Evolutionary conservation across 1,140 invertebrate genomes (phyloP).

Genomic region (Tetramorium parvispinum): DNA sequence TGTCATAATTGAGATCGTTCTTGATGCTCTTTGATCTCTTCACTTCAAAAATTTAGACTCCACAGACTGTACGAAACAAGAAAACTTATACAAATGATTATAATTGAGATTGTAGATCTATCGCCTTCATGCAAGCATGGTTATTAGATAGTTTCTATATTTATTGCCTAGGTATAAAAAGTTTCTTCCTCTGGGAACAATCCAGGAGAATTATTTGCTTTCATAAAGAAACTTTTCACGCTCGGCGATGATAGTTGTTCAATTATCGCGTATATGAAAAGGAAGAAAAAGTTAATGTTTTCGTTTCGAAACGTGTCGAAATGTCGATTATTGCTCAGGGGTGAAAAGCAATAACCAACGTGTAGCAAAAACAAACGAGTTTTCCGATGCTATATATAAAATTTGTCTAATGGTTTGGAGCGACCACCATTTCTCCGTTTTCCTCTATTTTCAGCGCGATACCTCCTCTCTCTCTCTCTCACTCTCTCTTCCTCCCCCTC

Average conservation of each 20-base stretch:
- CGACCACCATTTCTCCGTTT: constrained; percentile 45
- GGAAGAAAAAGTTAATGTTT: constrained; percentile 8
- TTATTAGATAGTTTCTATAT: background rate
- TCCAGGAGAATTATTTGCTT: constrained; percentile 27
- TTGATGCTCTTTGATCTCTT: no score
- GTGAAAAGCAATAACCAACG: constrained; percentile 58
- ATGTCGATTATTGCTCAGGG: constrained; percentile 47
- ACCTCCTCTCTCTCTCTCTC: constrained; percentile 33
- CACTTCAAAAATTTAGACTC: no score
- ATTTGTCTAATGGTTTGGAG: constrained; percentile 83
- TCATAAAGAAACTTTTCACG: background rate
- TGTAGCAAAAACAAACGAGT: constrained; percentile 70
- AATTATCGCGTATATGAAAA: constrained; percentile 15
- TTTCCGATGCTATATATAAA: constrained; percentile 80
- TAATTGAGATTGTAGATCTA: background rate
- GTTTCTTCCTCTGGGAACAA: background rate
- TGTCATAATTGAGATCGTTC: background rate
- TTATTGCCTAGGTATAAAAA: constrained; percentile 4
- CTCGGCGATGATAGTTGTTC: background rate
- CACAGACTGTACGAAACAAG: no score
- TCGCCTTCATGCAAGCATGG: background rate
- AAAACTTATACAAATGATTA: background rate
- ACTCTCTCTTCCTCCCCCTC: background rate
- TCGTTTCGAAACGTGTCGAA: constrained; percentile 40
- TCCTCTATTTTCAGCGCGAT: constrained; percentile 70